Evolutionary conservation across 92 coral and sea anemone species (phyloP).

Genomic region (Porites rus): DNA sequence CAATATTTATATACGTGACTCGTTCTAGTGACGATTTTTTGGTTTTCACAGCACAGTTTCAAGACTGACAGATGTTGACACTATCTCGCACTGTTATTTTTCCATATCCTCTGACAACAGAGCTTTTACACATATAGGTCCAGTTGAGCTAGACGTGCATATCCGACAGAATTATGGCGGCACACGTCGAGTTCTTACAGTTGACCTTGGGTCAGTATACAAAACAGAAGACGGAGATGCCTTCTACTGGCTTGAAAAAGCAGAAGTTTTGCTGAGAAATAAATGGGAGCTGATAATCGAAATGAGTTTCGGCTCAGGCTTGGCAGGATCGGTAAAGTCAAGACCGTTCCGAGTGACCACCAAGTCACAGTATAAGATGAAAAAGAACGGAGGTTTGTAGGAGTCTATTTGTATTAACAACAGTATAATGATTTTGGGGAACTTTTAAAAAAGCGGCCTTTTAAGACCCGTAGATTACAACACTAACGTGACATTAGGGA

Average conservation of each 20-base stretch:
- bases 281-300: constrained; percentile 69
- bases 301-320: constrained; percentile 43
- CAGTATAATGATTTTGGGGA: too few species aligned
- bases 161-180: constrained; percentile 25
- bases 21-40: too few species aligned
- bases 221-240: constrained; percentile 67
- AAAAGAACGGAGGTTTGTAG: constrained; percentile 35
- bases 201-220: constrained; percentile 81
- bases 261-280: constrained; percentile 69
- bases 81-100: background rate
- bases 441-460: too few species aligned
- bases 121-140: constrained; percentile 40
- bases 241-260: constrained; percentile 81
- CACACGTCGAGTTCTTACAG: constrained; percentile 51
- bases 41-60: too few species aligned
- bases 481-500: too few species aligned
- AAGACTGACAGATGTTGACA: too few species aligned
- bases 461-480: too few species aligned
- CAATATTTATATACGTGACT: too few species aligned
- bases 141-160: constrained; percentile 59
- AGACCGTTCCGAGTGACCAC: constrained; percentile 48
- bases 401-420: background rate
- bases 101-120: background rate
- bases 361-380: constrained; percentile 42
- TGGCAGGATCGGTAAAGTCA: constrained; percentile 41